Evolutionary conservation across 2,113 vertebrate genomes (phyloP), one percentile per base, ranked within the genome.

Genomic region (Oenanthe melanoleuca): DNA sequence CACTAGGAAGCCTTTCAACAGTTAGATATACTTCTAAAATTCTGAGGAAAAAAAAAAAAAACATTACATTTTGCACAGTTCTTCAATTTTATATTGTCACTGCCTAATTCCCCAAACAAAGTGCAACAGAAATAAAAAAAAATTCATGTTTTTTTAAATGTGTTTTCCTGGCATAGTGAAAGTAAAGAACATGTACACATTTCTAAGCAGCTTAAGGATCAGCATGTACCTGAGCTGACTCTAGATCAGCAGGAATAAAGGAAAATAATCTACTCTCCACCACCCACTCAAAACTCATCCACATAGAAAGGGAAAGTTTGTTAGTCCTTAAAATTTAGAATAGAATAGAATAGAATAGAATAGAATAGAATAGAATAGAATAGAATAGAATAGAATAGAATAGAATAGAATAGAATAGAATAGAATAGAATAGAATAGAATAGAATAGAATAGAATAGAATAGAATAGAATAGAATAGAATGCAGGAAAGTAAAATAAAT

Each of bases 1-100:
- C 79, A 89, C 71, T 77, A 86, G 78, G 89, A 96, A 95, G 87
- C 74, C 59, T 94, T 92, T 91, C 78, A 92, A 61, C 87, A 89
- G 63, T 72, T 25, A 82, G 45, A 96, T 72, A 75, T 6, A n/a
- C 70, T 89, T 60, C 63, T 73, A 45, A 24, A 75, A 77, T 42
- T 50, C 80, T 14, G 24, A 55, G 20, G 20, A 2, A 16, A 8
- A 26, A 75, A 79, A n/a, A 2, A 42, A 42, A 6, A 40, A 40
- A 9, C 19, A 56, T 20, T 47, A 40, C 23, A 42, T 64, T 65
- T 91, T 63, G 22, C 47, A 87, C 8, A 38, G 57, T n/a, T 65
- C 53, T 57, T 59, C 22, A 50, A 77, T 63, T 94, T 75, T 37
- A 44, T 40, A 63, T 19, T 69, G 33, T 47, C 34, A 47, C n/a